Evolutionary conservation across 2,797 vertebrate species (phyloP), one percentile per base, ranked within the genome.

Genomic region (Synaphobranchus kaupii): DNA sequence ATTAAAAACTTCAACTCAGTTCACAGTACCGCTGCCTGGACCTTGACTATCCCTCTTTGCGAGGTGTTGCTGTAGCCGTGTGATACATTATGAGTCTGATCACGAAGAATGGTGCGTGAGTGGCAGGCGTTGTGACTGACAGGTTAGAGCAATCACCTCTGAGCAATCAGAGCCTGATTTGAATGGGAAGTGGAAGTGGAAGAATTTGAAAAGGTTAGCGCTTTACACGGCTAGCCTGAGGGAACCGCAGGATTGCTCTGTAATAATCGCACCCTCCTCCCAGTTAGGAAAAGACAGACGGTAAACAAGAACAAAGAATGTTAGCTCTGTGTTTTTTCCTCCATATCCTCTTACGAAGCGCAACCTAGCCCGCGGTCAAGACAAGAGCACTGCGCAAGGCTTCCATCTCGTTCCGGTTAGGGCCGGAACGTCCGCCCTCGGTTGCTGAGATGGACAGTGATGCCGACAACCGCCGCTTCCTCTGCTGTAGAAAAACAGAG

Each of bases 401-500:
- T 82, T 86, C 84, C 60, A 50, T 80, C 58, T 47, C 83, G 44
- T 83, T 28, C 50, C 73, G 60, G 83, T 89, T 89, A 87, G 85
- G 78, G 81, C 86, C 47, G 85, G 84, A 88, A 84, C 84, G 78
- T 63, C 12, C 56, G 84, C 83, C 68, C 28, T 34, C 58, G 86
- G 76, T 89, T 86, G 44, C n/a, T 13, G 52, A 81, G 68, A 89
- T 85, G 68, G 39, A 63, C 86, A 81, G 15, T 68, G 87, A 89
- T 85, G 85, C 86, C 84, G 71, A 88, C 87, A 88, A 85, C 87
- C 89, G 10, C 88, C n/a, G 9, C 60, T 66, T 66, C 60, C 87
- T 88, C 86, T 82, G 71, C 73, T 50, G 60, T 86, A 85, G 84
- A 89, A 87, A 90, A 88, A 87, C 82, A 83, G 87, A 89, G 39